Evolutionary conservation across 2,797 vertebrate genomes (phyloP).

Genomic region (Myripristis jacobus): DNA sequence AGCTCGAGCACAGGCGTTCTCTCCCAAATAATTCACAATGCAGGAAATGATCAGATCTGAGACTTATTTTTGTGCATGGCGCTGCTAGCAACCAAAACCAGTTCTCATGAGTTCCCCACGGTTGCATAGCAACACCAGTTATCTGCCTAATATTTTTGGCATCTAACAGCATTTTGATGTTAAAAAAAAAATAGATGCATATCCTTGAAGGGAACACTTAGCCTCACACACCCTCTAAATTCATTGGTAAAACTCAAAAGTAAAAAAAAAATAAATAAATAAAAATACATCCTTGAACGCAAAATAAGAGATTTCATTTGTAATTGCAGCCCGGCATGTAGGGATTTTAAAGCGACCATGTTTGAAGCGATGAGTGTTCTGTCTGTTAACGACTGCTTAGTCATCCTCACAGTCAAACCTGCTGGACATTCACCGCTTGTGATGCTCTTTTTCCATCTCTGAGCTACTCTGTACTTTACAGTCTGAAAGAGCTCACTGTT

Average conservation of each 20-base stretch:
- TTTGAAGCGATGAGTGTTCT: conserved; percentile 50
- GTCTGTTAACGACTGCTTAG: conserved; percentile 65
- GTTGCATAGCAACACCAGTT: conserved; percentile 63
- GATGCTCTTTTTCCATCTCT: conserved; percentile 79
- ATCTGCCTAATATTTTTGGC: conserved; percentile 43
- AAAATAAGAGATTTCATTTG: no score
- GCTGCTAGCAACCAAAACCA: conserved; percentile 35
- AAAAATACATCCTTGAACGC: no score
- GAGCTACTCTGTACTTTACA: conserved; percentile 61
- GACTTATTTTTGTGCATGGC: conserved; percentile 41
- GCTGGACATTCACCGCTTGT: conserved; percentile 68
- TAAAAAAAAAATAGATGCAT: conserved; percentile 17
- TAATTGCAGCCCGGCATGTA: neutral
- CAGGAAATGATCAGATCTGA: conserved; percentile 38
- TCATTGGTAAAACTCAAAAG: neutral
- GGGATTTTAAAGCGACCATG: conserved; percentile 28
- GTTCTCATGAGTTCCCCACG: conserved; percentile 37
- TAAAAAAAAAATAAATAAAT: neutral
- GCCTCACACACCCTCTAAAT: conserved; percentile 3
- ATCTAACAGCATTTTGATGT: conserved; percentile 34
- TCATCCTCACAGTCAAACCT: conserved; percentile 50
- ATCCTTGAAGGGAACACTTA: conserved; percentile 11
- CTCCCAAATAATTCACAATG: conserved; percentile 38
- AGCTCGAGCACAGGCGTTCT: conserved; percentile 2
- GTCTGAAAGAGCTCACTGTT: conserved; percentile 77